Evolutionary conservation across 2,797 vertebrate genomes (phyloP), one percentile per base, ranked within the genome.

Genomic region (Phoxinus dragarum): DNA sequence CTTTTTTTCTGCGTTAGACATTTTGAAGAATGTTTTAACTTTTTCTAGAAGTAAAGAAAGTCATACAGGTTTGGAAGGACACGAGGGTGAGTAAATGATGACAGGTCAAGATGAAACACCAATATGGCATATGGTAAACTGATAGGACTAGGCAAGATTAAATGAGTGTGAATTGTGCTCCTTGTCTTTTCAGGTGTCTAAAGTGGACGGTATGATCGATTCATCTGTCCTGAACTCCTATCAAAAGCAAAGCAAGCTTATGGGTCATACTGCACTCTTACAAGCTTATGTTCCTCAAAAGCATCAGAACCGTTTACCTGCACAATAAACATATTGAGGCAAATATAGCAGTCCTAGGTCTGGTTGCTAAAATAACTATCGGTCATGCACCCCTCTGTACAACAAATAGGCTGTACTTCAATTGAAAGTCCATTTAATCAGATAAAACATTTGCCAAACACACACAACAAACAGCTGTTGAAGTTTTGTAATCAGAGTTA

Each of bases 171-270:
- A 67, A 77, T 44, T 5, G 34, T 69, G 17, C 31, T 81, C 27
- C 16, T 72, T 68, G 31, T 67, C 5, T 6, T 85, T 77, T 72
- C 82, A 91, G 91, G 81, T 91, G 91, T 84, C 82, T 92, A 14
- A 92, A 92, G 74, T 92, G 91, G 91, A 92, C 91, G 0, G 90
- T 92, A 5, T 92, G 84, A 92, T 59, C 3, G 5, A 1, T 16
- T 66, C 16, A 12, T 27, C 74, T 36, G n/a, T 17, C 40, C 66
- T 78, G 27, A 84, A 47, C 52, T 59, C 38, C 19, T 44, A 21
- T 17, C 73, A 74, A 36, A 75, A 61, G 7, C 10, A 44, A 82
- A 49, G 36, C 61, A 42, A 42, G 73, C n/a, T 84, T 16, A 38
- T 42, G 72, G 72, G 23, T 67, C 61, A 76, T 67, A 64, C 6